phyloP scores from a whole-genome alignment of 1,140 invertebrate species.

The Caenorhabditis tropicalis region DNA sequence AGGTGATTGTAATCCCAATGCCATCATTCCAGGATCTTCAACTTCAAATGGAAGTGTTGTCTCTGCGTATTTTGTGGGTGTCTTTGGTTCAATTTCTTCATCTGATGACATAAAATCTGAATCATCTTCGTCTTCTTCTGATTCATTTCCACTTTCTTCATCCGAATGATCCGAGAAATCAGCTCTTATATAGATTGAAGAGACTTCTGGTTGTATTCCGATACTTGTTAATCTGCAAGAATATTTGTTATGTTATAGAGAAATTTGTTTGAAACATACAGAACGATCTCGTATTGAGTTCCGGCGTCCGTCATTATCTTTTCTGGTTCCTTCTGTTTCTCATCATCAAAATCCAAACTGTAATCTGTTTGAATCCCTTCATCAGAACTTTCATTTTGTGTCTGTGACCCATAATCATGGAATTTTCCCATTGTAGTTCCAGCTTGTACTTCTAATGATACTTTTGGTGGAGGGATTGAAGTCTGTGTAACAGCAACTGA shows the following conservation, averaged over 20 bases:
- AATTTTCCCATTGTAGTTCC: conserved; percentile 12
- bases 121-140: background rate
- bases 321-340: background rate
- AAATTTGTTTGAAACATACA: background rate
- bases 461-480: background rate
- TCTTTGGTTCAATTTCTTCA: background rate
- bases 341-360: background rate
- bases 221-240: conserved; percentile 42
- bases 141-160: background rate
- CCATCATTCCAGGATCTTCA: conserved; percentile 24
- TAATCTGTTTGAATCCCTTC: conserved; percentile 46
- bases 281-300: conserved; percentile 34
- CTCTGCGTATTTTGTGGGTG: background rate
- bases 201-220: conserved; percentile 65
- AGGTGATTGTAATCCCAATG: conserved; percentile 15
- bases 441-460: background rate
- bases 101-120: background rate
- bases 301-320: conserved; percentile 12
- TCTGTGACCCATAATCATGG: conserved; percentile 47
- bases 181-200: conserved; percentile 33
- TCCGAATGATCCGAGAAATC: conserved; percentile 26
- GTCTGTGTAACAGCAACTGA: background rate
- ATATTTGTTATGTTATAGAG: background rate
- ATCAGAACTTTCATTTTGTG: background rate
- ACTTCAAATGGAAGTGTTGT: conserved; percentile 26